Evolutionary conservation across 1,140 invertebrate genomes (phyloP).

Genomic region (Liolophura sinensis): DNA sequence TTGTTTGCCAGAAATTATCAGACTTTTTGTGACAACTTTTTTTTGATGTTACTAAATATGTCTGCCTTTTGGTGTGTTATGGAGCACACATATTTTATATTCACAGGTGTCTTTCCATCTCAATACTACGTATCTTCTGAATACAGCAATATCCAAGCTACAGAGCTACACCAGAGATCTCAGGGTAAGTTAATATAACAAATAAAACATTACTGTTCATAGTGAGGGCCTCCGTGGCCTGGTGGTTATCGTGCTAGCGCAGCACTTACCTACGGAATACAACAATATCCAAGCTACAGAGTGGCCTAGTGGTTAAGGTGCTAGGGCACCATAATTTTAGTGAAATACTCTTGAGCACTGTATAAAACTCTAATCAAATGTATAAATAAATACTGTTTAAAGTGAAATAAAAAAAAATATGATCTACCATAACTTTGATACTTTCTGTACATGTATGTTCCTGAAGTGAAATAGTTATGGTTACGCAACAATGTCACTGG

Average conservation of each 20-base stretch:
- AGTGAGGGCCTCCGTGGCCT: background rate
- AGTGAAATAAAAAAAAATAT: no score
- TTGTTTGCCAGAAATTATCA: background rate
- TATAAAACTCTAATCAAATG: background rate
- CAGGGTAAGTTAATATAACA: constrained; percentile 64
- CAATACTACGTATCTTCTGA: constrained; percentile 74
- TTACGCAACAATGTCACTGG: no score
- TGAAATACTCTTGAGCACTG: no score
- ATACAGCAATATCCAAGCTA: constrained; percentile 81
- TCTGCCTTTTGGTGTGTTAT: background rate
- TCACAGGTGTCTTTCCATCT: constrained; percentile 70
- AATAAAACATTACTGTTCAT: background rate
- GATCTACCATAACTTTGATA: no score
- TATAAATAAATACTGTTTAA: background rate
- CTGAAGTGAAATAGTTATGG: no score
- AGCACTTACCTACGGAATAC: background rate
- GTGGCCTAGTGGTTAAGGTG: no score
- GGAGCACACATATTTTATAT: constrained; percentile 5
- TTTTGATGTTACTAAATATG: background rate
- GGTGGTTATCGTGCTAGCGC: no score
- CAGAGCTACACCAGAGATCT: constrained; percentile 79
- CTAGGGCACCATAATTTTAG: no score
- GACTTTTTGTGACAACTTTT: constrained; percentile 1
- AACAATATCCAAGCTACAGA: background rate
- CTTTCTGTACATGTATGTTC: no score